Percentiles rank a stretch among this genome's conserved stretches.
These are phyloP conservation scores for Cheirogaleus major DNA, from an alignment of 2,797 vertebrate genomes.

Conservation along the genomic window DNA sequence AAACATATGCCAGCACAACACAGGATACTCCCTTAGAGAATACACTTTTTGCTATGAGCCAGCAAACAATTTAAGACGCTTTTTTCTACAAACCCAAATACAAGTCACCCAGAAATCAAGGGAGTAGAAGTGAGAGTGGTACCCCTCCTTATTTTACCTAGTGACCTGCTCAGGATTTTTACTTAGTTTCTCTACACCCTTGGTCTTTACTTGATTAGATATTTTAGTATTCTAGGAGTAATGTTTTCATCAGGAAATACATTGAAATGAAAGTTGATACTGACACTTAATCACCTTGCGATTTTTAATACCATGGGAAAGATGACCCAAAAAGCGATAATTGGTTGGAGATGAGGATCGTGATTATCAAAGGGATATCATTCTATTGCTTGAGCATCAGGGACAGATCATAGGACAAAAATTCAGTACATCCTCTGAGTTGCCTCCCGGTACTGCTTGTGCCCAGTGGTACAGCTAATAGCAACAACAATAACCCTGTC, in stretches of 20 bases:
- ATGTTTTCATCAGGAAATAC: neutral
- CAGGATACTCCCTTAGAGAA: neutral
- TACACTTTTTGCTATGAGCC: neutral
- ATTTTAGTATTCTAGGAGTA: neutral
- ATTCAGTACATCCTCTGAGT: neutral
- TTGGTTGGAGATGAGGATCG: neutral
- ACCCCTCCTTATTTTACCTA: neutral
- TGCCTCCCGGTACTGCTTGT: neutral
- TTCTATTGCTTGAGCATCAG: neutral
- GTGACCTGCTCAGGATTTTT: neutral
- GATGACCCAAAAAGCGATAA: neutral
- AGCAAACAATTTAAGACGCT: neutral
- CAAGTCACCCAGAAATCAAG: neutral
- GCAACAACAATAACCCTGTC: neutral
- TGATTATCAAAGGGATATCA: neutral
- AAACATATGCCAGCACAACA: neutral
- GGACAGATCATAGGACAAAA: neutral
- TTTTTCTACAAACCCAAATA: neutral
- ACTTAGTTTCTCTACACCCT: neutral
- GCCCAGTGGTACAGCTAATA: neutral
- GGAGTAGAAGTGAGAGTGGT: neutral
- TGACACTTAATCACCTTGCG: neutral
- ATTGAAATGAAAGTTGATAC: neutral
- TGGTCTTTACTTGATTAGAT: neutral
- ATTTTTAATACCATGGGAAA: neutral